Evolutionary conservation across 2,888 invertebrate species (phyloP).

Genomic region (Rapana venosa): DNA sequence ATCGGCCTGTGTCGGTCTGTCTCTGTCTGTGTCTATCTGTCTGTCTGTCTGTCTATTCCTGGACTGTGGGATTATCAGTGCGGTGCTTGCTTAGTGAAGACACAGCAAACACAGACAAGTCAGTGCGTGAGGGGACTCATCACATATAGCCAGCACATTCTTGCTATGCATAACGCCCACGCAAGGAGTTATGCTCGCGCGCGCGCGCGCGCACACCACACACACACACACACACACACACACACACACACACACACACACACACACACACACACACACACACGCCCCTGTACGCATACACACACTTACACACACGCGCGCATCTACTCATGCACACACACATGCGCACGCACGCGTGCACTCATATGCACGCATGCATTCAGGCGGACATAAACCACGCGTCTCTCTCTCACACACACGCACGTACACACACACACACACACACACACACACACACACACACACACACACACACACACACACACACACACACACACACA

Average conservation of each 20-base stretch:
- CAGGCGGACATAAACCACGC: too few relatives aligned
- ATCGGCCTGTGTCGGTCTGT: too few relatives aligned
- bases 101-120: too few relatives aligned
- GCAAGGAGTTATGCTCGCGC: too few relatives aligned
- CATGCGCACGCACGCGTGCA: not conserved
- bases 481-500: too few relatives aligned
- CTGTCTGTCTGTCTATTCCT: too few relatives aligned
- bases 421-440: not conserved
- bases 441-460: not conserved
- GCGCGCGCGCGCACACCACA: not conserved
- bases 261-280: slow-evolving; percentile 10
- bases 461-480: not conserved
- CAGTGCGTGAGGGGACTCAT: too few relatives aligned
- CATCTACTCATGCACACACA: not conserved
- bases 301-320: not conserved
- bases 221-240: not conserved
- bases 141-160: too few relatives aligned
- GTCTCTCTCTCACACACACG: not conserved
- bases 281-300: not conserved
- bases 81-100: too few relatives aligned
- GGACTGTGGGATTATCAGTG: too few relatives aligned
- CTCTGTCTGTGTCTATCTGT: too few relatives aligned
- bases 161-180: too few relatives aligned
- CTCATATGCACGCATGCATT: not conserved
- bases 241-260: not conserved